These are phyloP conservation scores for Habrosyne pyritoides DNA, from an alignment of 2,888 invertebrate genomes.

Conservation along the genomic window DNA sequence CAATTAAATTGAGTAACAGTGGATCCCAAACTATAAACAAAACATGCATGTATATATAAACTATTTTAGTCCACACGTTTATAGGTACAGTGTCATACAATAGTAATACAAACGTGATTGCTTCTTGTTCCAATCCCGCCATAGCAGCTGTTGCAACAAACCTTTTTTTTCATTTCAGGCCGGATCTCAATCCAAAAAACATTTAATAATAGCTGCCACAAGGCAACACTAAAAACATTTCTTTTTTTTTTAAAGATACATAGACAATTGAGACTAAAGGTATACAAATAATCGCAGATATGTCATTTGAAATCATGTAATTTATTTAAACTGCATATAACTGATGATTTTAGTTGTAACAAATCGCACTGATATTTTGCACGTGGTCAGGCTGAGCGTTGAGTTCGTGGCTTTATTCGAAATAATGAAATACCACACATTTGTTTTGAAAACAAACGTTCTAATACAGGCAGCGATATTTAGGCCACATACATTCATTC, in stretches of 20 bases:
- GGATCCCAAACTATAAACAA: too few relatives aligned
- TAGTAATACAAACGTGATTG: constrained; percentile 4
- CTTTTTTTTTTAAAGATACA: too few relatives aligned
- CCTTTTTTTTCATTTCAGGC: background rate
- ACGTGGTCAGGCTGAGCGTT: background rate
- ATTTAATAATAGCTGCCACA: background rate
- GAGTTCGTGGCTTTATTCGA: background rate
- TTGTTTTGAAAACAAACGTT: background rate
- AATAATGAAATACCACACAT: background rate
- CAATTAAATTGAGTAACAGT: too few relatives aligned
- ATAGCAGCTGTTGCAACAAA: background rate
- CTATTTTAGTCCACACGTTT: background rate
- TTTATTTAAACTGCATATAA: background rate
- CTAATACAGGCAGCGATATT: background rate
- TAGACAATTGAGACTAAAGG: too few relatives aligned
- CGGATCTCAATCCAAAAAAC: background rate
- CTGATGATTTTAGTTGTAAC: background rate
- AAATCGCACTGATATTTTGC: background rate
- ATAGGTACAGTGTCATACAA: background rate
- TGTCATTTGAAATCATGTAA: background rate
- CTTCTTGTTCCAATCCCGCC: background rate
- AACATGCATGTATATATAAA: too few relatives aligned
- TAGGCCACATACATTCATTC: background rate
- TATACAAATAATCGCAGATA: too few relatives aligned
- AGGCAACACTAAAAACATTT: too few relatives aligned